Base-by-base conservation (phyloP, 2,888 invertebrate species). In the Pemphredon lugubris region DNA sequence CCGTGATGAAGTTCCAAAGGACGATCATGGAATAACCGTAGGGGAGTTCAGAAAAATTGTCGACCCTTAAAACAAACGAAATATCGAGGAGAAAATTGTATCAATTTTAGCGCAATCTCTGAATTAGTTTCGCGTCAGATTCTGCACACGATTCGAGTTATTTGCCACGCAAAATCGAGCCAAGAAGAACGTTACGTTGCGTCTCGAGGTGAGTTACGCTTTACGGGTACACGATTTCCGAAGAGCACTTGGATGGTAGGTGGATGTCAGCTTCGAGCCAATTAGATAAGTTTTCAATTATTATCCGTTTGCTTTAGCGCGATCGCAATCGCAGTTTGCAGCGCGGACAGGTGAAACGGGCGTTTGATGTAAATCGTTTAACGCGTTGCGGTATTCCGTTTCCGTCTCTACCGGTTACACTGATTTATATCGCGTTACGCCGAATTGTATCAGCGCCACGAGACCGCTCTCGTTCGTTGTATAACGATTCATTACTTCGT, bases 201-300 rank as follows among this genome's bases (percentile, higher is more conserved):
- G 7, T 18, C n/a, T 39, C 37, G 18, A 20, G 39, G 9, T 18
- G 30, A 14, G 42, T 51, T 58, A 63, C 40, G 40, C 37, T 61
- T 53, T 53, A 65, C 58, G 37, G 50, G 23, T n/a, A 39, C 34
- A 18, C 26, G 20, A 48, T 26, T 34, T 58, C 34, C 37, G 34
- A 26, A 30, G 42, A 45, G 37, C 16, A 45, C 26, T n/a, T 16
- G 9, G 30, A n/a, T 58, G 45, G 47, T 58, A 57, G 23, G 42
- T 13, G 45, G 32, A 51, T 44, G 32, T 45, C 30, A 26, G 48
- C 59, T 50, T 58, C 50, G 26, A 45, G 30, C 37, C 50, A 65
- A 65, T 59, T 65, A 65, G 58, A 51, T 65, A 65, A 44, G 37
- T 57, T 64, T 64, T 16, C 44, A 44, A 34, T 55, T 61, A 63